Conservation (phyloP, 2,888 invertebrate species). For the Drosophila helvetica region DNA sequence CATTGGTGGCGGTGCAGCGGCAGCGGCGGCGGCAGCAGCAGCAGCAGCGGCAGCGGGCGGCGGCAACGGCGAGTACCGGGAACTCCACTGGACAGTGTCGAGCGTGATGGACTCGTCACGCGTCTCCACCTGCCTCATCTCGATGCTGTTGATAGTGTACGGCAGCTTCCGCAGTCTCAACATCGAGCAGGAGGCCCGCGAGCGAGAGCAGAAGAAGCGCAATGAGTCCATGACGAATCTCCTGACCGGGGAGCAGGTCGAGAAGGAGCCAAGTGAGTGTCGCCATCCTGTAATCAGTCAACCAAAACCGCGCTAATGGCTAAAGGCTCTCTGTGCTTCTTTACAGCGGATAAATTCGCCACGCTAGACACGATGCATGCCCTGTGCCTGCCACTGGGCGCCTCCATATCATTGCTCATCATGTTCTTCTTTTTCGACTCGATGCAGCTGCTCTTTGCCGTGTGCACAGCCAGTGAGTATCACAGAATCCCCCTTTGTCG, state of each 20-base stretch:
- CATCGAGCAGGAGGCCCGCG: slow-evolving; percentile 97
- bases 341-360: slow-evolving; percentile 88
- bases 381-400: slow-evolving; percentile 96
- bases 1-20: slow-evolving; percentile 77
- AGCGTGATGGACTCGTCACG: slow-evolving; percentile 98
- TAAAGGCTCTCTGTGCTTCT: slow-evolving; percentile 3
- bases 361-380: slow-evolving; percentile 99
- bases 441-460: slow-evolving; percentile 97
- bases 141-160: slow-evolving; percentile 98
- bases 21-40: slow-evolving; percentile 66
- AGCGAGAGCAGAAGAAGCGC: slow-evolving; percentile 89
- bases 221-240: slow-evolving; percentile 86
- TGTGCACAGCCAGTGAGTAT: slow-evolving; percentile 97
- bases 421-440: slow-evolving; percentile 99
- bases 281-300: slow-evolving; percentile 1
- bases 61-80: slow-evolving; percentile 83
- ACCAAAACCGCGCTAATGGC: not conserved
- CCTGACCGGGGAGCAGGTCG: slow-evolving; percentile 83
- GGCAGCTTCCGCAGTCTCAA: slow-evolving; percentile 98
- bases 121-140: slow-evolving; percentile 98
- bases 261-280: slow-evolving; percentile 85
- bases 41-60: slow-evolving; percentile 63
- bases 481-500: too few relatives aligned
- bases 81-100: slow-evolving; percentile 93
- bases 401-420: slow-evolving; percentile 96